Conservation (phyloP, 1,140 invertebrate species). For the Aphaenogaster ashmeadi region DNA sequence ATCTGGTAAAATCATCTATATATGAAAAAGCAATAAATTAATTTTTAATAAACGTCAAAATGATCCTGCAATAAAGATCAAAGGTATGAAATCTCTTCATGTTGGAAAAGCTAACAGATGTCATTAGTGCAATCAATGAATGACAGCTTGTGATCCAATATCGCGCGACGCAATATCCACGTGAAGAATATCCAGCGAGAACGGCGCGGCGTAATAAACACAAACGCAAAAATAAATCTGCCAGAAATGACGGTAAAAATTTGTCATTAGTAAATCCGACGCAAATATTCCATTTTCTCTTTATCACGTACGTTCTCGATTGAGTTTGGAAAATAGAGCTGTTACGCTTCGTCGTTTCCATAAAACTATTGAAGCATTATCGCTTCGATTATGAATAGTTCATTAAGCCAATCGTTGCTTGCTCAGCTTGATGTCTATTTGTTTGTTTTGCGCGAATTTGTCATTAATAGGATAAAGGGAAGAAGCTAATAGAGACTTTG, state of each 20-base stretch:
- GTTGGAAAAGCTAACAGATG: neutral
- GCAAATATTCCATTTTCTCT: neutral
- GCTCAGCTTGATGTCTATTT: neutral
- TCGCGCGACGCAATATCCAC: neutral
- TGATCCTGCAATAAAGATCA: neutral
- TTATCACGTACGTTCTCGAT: neutral
- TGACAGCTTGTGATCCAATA: constrained; percentile 1
- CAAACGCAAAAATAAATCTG: neutral
- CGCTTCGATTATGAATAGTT: neutral
- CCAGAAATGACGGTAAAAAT: constrained; percentile 14
- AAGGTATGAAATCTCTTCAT: neutral
- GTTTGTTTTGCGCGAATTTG: neutral
- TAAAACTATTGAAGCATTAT: neutral
- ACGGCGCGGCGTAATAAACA: neutral
- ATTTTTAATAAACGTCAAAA: neutral
- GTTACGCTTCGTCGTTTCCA: neutral
- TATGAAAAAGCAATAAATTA: neutral
- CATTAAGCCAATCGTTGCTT: neutral
- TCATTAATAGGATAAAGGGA: neutral
- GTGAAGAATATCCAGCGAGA: neutral
- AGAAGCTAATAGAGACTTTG: neutral
- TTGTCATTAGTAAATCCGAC: neutral
- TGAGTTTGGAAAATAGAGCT: neutral
- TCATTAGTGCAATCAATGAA: neutral
- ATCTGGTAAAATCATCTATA: neutral